Conservation (phyloP, 1,140 invertebrate genomes). For the Monochamus saltuarius region DNA sequence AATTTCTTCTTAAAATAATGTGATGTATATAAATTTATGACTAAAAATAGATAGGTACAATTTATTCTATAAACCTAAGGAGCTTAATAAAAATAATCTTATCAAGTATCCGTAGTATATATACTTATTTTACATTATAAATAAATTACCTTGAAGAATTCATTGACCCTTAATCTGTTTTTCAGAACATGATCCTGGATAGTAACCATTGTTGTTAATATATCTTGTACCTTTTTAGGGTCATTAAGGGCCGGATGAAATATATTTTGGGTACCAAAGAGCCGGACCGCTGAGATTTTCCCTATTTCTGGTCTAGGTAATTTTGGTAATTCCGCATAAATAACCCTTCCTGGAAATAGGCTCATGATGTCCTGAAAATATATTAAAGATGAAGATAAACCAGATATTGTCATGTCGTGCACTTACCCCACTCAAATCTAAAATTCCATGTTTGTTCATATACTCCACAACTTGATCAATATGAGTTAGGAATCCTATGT, state of each 20-base stretch:
- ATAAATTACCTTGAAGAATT: conserved; percentile 62
- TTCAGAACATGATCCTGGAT: conserved; percentile 63
- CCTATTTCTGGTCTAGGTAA: conserved; percentile 63
- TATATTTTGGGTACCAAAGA: conserved; percentile 57
- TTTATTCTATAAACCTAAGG: background rate
- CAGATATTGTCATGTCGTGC: conserved; percentile 6
- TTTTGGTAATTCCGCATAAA: conserved; percentile 66
- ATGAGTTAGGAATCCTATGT: conserved; percentile 67
- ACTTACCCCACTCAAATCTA: conserved; percentile 57
- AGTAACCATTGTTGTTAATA: conserved; percentile 55
- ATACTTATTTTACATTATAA: background rate
- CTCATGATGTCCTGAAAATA: conserved; percentile 54
- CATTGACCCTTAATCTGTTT: conserved; percentile 60
- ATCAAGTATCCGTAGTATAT: no score
- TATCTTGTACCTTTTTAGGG: conserved; percentile 48
- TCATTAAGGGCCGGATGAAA: conserved; percentile 59
- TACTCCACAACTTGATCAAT: conserved; percentile 55
- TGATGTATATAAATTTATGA: no score
- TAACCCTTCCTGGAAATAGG: conserved; percentile 62
- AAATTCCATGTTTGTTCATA: conserved; percentile 60
- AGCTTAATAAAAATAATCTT: background rate
- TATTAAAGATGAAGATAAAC: background rate
- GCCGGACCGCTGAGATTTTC: conserved; percentile 52
- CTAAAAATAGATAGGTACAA: no score
- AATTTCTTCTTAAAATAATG: no score